Evolutionary conservation across 2,797 vertebrate species (phyloP), one percentile per base, ranked within the genome.

Genomic region (Sebastes elongatus): DNA sequence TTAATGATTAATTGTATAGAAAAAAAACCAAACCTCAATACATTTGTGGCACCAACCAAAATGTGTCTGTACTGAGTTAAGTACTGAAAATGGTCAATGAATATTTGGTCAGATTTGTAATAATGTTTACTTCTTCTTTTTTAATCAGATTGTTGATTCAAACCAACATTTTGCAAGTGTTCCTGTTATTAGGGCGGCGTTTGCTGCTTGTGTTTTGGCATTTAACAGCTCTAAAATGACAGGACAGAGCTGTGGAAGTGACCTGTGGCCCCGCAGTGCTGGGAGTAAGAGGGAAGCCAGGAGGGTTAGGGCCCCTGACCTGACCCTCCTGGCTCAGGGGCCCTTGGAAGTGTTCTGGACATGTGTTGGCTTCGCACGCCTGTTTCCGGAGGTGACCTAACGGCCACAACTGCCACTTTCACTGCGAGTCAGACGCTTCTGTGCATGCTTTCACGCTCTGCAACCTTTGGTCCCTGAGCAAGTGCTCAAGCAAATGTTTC

Each of bases 351-450:
- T 46, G 68, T 77, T 68, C 23, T 57, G 61, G 64, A 70, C 72
- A 62, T 62, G 42, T 80, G 76, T 71, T 42, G 70, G 71, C 46
- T 66, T 73, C 27, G 46, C 30, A 53, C 87, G 82, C 76, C 81
- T 82, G 83, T 78, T 87, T 82, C 78, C 53, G 2, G 62, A 63
- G 60, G 32, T 80, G 73, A 88, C 76, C 64, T 28, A 13, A 55
- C 7, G 5, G 20, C 52, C 74, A 68, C 46, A 68, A 30, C 74
- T 83, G 61, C 53, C 73, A 85, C 69, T 73, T 79, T 65, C 42
- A 57, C 46, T 83, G 60, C 1, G 2, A 33, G 23, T 72, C 60
- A 87, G 46, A 33, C 0, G 10, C 28, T 65, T 4, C 33, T 66
- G 11, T 62, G 38, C 71, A 22, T 70, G 52, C 55, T 59, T 66